These are phyloP conservation scores for Drosophila teissieri DNA, from an alignment of 1,140 invertebrate species.

Conservation along the genomic window DNA sequence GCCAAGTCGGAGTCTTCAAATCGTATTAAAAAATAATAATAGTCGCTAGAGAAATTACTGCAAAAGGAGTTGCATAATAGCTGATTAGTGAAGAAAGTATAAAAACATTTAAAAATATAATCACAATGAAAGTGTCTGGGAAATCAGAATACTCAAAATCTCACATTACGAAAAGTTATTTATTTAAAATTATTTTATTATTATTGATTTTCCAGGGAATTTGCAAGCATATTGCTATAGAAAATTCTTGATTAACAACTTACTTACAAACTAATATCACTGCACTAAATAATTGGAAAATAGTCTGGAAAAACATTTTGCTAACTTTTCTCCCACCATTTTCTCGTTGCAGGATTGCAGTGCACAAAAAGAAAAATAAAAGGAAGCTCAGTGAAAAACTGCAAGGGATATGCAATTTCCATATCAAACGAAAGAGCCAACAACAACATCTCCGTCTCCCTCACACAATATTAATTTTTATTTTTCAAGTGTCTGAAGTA, in stretches of 20 bases:
- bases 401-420: slow-evolving; percentile 38
- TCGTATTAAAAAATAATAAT: not conserved
- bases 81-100: too few relatives aligned
- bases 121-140: too few relatives aligned
- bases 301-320: slow-evolving; percentile 29
- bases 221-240: not conserved
- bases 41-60: not conserved
- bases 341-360: slow-evolving; percentile 37
- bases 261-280: slow-evolving; percentile 7
- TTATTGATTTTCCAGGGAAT: too few relatives aligned
- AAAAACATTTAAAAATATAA: too few relatives aligned
- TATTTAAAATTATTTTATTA: not conserved
- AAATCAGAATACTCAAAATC: too few relatives aligned
- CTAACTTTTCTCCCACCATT: slow-evolving; percentile 32
- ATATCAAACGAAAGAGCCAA: slow-evolving; percentile 24
- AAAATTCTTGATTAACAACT: slow-evolving; percentile 5
- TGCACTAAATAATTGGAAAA: slow-evolving; percentile 32
- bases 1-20: slow-evolving; percentile 3
- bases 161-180: too few relatives aligned
- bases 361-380: not conserved
- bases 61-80: not conserved
- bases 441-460: slow-evolving; percentile 22
- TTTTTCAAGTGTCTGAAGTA: slow-evolving; percentile 71
- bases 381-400: slow-evolving; percentile 1
- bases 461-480: slow-evolving; percentile 66